Evolutionary conservation across 2,888 invertebrate genomes (phyloP), one percentile per base, ranked within the genome.

Genomic region (Hymenopus coronatus): DNA sequence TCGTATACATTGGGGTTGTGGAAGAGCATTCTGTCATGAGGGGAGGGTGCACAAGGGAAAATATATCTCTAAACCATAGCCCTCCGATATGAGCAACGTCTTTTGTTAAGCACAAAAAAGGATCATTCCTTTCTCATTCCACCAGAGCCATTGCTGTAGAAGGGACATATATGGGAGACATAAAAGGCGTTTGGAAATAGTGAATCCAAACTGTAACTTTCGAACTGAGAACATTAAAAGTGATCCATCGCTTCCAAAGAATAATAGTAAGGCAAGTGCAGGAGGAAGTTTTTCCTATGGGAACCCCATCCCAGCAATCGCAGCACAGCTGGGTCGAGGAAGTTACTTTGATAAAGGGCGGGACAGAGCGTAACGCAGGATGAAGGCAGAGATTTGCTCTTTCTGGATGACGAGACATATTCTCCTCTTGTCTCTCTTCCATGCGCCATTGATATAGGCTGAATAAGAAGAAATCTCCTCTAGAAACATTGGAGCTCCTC

Each of bases 281-380:
- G 54, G 54, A 70, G 54, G 54, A 70, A 70, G 54, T 81, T 82
- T 70, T 40, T 25, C 82, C 87, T 87, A 82, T 70, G 54, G 54
- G 54, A 70, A 20, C 25, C 20, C 81, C 82, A 87, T 81, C 33
- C 25, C 81, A 82, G 87, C 82, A 87, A 87, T 87, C 82, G 82
- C 70, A 87, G n/a, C 87, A 25, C 87, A 87, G 82, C 87, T 82
- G 87, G 27, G 82, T 82, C 87, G 82, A 40, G 82, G 27, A 87
- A 87, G 87, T 87, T 87, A 30, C 82, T 70, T 40, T 82, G 30
- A 30, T 70, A 46, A 33, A 27, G 25, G 46, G 1, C n/a, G 85
- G 54, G 20, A 70, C 54, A 20, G 54, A 6, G 54, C 25, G 54
- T 70, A 25, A 70, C 54, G 54, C 20, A 70, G 54, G 54, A 70